Evolutionary conservation across 2,797 vertebrate genomes (phyloP), one percentile per base, ranked within the genome.

Genomic region (Choloepus didactylus): DNA sequence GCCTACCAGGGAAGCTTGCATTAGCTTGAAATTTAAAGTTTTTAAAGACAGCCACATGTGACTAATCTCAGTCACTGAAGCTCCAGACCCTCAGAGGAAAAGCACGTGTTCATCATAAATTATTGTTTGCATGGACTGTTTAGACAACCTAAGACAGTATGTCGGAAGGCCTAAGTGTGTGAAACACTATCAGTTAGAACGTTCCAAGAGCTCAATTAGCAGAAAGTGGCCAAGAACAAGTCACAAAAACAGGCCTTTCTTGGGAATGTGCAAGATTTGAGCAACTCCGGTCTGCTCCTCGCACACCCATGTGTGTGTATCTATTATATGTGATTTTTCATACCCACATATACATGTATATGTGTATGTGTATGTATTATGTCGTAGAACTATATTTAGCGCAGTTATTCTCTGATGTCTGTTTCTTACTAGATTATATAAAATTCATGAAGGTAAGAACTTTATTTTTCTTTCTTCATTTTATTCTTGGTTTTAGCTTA

Each of bases 341-440:
- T 69, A 1, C 1, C 7, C 35, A 54, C 64, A 62, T 1, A 0
- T 9, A 12, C 3, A 23, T 49, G 14, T 10, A 3, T 41, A 23
- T 51, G 18, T 29, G 29, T 56, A 1, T 60, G 27, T 81, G n/a
- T 31, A 66, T 2, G 8, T 87, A 4, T 73, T 23, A 60, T 59
- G 21, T 35, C 54, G 49, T 31, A 59, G n/a, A 77, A 79, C 12
- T 89, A 15, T 73, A 38, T 66, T 60, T 89, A 75, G 12, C n/a
- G 80, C 29, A 59, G 62, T 87, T 87, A 70, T 81, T 60, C 62
- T 62, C 25, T 84, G 41, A 84, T 69, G 41, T 67, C n/a, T 83
- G 29, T 89, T 89, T 76, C 19, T 77, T n/a, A 59, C 38, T 67
- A 69, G n/a, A 51, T 46, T 69, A 2, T 56, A 23, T 87, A 76